Evolutionary conservation across 2,888 invertebrate genomes (phyloP), one percentile per base, ranked within the genome.

Genomic region (Steinernema scapterisci): DNA sequence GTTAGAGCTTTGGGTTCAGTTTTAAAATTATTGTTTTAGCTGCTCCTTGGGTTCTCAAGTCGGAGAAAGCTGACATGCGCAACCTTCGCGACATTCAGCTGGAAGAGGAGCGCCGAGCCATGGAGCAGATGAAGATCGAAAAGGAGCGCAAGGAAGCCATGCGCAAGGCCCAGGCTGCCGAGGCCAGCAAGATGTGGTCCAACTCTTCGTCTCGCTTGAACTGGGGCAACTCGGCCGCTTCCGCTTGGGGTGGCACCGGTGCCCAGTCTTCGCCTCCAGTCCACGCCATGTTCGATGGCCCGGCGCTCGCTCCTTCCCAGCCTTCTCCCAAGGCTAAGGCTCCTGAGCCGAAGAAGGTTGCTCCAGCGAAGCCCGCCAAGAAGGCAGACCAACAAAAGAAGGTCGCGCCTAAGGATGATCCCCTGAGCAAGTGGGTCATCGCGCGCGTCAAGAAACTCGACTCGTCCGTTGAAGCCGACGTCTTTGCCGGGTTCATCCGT

Each of bases 391-490:
- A 23, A 63, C 21, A 3, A 1, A 16, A 45, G 27, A 75, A 72
- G 25, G n/a, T 27, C 13, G 16, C 72, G 23, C 54, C 73, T 11
- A 75, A 46, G 13, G 31, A 43, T 16, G 71, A 74, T 45, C 45
- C 56, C 16, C 70, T 77, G 25, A 70, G 21, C 27, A 63, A 70
- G 48, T 83, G 83, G 83, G 77, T 81, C 44, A 77, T 78, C 43
- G 71, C 79, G 46, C 74, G 80, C 9, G 73, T 83, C 43, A 78
- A 78, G 27, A 76, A 83, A 51, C 72, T 84, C 54, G 83, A 79
- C 72, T 31, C 77, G 0, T 73, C 46, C 16, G 79, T 84, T 43
- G 83, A 84, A 21, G 79, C 81, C 1, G 83, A 84, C 16, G 78
- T 82, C n/a, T 80, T 84, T 43, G 76, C 80, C 38, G 46, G 56